Conservation (phyloP, 2,113 vertebrate genomes). For the Channa argus region DNA sequence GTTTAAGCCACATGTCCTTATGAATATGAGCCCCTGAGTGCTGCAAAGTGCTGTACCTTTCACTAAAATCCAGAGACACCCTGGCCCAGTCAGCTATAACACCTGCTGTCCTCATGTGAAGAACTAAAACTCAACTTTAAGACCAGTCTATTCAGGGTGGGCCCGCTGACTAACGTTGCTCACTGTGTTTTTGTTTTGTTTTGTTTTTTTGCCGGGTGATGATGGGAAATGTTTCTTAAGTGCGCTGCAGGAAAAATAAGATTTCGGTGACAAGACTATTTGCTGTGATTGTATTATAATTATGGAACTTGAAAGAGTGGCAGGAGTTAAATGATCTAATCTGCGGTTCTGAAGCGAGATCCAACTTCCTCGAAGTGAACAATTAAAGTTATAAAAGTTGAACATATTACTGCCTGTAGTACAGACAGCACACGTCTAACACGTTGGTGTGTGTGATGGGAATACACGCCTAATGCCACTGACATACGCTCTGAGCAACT, state of each 20-base stretch:
- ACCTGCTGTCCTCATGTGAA: background rate
- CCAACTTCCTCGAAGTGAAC: background rate
- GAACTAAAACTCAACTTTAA: conserved; percentile 11
- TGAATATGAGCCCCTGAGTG: conserved; percentile 19
- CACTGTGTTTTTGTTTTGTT: background rate
- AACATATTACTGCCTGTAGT: background rate
- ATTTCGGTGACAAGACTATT: no score
- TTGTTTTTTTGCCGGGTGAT: background rate
- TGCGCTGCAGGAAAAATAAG: background rate
- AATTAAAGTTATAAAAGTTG: conserved; percentile 30
- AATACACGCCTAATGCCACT: conserved; percentile 35
- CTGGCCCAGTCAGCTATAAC: background rate
- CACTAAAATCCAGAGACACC: conserved; percentile 6
- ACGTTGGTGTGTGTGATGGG: background rate
- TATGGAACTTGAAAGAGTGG: background rate
- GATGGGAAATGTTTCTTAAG: background rate
- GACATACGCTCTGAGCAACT: conserved; percentile 39
- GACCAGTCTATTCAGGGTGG: background rate
- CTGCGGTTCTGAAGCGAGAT: background rate
- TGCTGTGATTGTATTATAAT: background rate
- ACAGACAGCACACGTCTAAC: background rate
- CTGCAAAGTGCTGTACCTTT: conserved; percentile 24
- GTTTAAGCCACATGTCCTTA: conserved; percentile 39
- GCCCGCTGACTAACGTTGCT: conserved; percentile 1
- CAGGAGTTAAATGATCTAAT: no score